Conservation (phyloP, 2,888 invertebrate genomes). For the Drosophila anomalata region DNA sequence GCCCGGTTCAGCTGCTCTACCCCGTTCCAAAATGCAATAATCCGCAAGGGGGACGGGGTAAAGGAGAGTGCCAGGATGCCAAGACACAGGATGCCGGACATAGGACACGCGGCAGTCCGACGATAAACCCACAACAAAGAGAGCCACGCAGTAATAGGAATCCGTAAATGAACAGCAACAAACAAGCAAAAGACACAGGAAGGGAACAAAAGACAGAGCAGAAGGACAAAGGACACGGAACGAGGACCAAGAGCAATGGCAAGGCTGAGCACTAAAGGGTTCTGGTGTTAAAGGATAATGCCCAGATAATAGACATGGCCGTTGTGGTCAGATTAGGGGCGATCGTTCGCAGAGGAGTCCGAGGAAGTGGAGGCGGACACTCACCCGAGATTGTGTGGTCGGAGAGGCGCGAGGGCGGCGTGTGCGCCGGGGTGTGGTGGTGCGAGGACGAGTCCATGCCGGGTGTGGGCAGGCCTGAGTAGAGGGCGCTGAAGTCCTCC, state of each 20-base stretch:
- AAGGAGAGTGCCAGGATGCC: not conserved
- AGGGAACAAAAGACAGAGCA: slow-evolving; percentile 1
- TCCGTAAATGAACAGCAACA: slow-evolving; percentile 31
- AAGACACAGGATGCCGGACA: slow-evolving; percentile 21
- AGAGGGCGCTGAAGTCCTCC: slow-evolving; percentile 94
- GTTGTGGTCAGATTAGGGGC: slow-evolving; percentile 29
- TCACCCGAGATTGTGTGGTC: slow-evolving; percentile 87
- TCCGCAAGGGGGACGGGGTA: not conserved
- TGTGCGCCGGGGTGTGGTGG: slow-evolving; percentile 88
- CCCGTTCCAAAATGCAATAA: not conserved
- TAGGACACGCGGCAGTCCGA: not conserved
- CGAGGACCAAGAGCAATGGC: slow-evolving; percentile 1
- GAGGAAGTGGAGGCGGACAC: slow-evolving; percentile 27
- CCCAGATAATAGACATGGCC: slow-evolving; percentile 17
- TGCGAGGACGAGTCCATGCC: slow-evolving; percentile 85
- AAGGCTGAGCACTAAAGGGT: slow-evolving; percentile 24
- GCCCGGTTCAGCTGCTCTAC: not conserved
- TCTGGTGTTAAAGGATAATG: slow-evolving; percentile 44
- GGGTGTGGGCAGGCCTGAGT: slow-evolving; percentile 87
- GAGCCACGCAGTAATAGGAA: slow-evolving; percentile 26
- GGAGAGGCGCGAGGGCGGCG: slow-evolving; percentile 87
- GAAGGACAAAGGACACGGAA: slow-evolving; percentile 19
- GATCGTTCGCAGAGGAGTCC: not conserved
- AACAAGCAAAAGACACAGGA: slow-evolving; percentile 24
- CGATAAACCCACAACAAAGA: slow-evolving; percentile 41